Base-by-base conservation (phyloP, 2,113 vertebrate species). In the Eidolon helvum region DNA sequence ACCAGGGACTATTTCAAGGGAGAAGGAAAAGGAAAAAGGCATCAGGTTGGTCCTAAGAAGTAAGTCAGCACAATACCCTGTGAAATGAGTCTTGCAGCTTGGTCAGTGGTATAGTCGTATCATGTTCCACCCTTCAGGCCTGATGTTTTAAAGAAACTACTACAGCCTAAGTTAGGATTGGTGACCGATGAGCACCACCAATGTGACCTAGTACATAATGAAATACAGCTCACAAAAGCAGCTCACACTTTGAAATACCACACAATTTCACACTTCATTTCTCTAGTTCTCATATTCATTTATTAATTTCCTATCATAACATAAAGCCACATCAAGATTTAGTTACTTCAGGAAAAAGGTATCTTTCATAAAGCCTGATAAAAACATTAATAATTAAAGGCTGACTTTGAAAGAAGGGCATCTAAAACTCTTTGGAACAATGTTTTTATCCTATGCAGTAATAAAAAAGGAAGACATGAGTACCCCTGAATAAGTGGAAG, bases 261-360 rank as follows among this genome's bases (percentile, higher is more conserved):
- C 35, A 68, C 40, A 63, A 68, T 97, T 96, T 95, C 93, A 89
- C 86, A 93, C 86, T 91, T 94, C 89, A 90, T 95, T 89, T 96
- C 78, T 88, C 45, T 22, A 50, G 66, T 93, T 94, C 69, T 79
- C 80, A 87, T 92, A 50, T 40, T 93, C 93, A 86, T 89, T 87
- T 95, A 96, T 93, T 96, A 97, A 97, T 97, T 88, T 93, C 69
- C 50, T 83, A 89, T 95, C 82, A 89, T 22, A 86, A 92, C 68
- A 86, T 57, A 88, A 96, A 92, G 75, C 61, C 30, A 10, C 61
- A 87, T 77, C 82, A 93, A 96, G 86, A 53, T 74, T 93, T 91
- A 82, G 80, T 86, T 94, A 95, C 82, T 82, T 96, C 38, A n/a
- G 55, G 43, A 96, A 87, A 59, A 83, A 21, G 72, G 72, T 72